Evolutionary conservation across 2,888 invertebrate genomes (phyloP).

Genomic region (Idaea aversata): DNA sequence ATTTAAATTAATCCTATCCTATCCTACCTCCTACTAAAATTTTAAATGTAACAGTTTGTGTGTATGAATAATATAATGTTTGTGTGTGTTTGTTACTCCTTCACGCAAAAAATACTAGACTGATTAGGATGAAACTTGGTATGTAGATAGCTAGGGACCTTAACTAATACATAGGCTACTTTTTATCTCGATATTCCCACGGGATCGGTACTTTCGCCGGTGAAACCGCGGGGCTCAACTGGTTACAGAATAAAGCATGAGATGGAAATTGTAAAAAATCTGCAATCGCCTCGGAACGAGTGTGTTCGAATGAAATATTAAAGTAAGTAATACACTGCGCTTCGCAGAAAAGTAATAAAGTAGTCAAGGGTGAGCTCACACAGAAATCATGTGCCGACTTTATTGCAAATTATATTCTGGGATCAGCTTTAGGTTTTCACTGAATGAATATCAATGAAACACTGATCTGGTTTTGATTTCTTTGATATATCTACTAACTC

Average conservation of each 20-base stretch:
- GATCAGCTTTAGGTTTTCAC: constrained; percentile 33
- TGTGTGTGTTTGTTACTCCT: no score
- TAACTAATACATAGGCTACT: no score
- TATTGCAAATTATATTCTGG: constrained; percentile 65
- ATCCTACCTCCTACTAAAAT: no score
- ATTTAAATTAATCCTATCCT: no score
- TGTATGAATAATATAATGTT: no score
- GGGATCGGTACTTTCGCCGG: no score
- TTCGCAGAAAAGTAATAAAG: constrained; percentile 65
- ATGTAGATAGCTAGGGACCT: no score
- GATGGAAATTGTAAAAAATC: constrained; percentile 34
- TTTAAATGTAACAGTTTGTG: no score
- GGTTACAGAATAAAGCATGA: constrained; percentile 4
- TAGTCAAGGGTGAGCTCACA: constrained; percentile 50
- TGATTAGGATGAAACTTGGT: no score
- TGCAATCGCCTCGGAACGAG: constrained; percentile 35
- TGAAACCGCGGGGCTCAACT: background rate
- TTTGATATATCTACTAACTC: constrained; percentile 7
- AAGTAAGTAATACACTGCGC: constrained; percentile 47
- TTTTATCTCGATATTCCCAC: no score
- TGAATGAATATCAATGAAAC: constrained; percentile 32
- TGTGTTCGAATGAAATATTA: constrained; percentile 48
- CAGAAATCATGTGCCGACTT: constrained; percentile 56
- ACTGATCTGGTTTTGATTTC: constrained; percentile 21
- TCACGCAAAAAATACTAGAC: no score